Evolutionary conservation across 2,113 vertebrate species (phyloP).

Genomic region (Gallinago undulata): DNA sequence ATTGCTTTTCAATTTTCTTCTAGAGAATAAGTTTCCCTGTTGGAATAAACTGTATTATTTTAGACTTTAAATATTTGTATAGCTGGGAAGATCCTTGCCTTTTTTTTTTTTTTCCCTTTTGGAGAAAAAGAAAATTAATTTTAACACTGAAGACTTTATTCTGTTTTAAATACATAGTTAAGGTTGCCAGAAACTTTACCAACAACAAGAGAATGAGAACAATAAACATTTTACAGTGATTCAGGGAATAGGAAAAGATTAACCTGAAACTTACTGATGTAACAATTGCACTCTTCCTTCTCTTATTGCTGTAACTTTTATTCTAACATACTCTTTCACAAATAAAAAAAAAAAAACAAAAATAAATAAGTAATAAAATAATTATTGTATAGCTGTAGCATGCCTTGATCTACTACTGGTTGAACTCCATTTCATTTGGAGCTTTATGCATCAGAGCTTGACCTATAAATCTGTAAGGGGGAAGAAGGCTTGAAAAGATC

Average conservation of each 20-base stretch:
- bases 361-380: slow-evolving; percentile 1
- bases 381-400: background rate
- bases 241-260: background rate
- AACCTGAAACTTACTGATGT: background rate
- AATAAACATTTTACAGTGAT: background rate
- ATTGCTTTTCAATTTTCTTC: background rate
- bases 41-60: slow-evolving; percentile 20
- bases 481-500: background rate
- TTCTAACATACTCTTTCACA: background rate
- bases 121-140: background rate
- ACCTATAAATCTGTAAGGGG: background rate
- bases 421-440: background rate
- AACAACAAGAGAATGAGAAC: background rate
- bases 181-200: background rate
- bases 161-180: background rate
- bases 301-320: background rate
- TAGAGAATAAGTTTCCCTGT: background rate
- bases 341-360: background rate
- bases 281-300: background rate
- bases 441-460: background rate
- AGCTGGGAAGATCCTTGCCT: background rate
- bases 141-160: background rate
- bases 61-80: background rate
- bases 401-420: background rate
- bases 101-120: background rate